Evolutionary conservation across 2,113 vertebrate genomes (phyloP).

Genomic region (Turnix velox): DNA sequence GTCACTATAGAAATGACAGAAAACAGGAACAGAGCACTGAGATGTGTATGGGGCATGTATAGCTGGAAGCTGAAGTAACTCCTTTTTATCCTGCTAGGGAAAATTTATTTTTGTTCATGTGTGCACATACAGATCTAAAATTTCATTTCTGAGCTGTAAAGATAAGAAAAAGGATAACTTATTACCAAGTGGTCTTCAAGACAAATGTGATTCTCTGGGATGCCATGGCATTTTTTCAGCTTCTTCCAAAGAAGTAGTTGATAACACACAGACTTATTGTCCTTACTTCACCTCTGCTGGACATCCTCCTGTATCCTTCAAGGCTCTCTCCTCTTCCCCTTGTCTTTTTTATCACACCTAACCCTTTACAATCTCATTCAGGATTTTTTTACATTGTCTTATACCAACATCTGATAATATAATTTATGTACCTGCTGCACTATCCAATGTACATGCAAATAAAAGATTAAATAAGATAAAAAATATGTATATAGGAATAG

Average conservation of each 20-base stretch:
- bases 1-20: background rate
- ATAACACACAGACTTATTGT: background rate
- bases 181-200: constrained; percentile 23
- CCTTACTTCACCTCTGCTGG: constrained; percentile 24
- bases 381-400: background rate
- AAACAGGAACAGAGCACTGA: background rate
- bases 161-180: background rate
- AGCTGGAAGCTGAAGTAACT: background rate
- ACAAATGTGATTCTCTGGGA: constrained; percentile 21
- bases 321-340: background rate
- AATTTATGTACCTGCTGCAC: background rate
- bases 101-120: background rate
- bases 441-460: constrained; percentile 1
- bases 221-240: constrained; percentile 47
- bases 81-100: background rate
- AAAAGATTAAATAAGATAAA: constrained; percentile 14
- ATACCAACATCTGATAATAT: background rate
- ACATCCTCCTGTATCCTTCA: background rate
- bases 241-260: constrained; percentile 63
- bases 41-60: background rate
- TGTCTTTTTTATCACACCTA: background rate
- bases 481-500: background rate
- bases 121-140: background rate
- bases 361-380: background rate
- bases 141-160: background rate